These are phyloP conservation scores for Erebia aethiops DNA, from an alignment of 2,888 invertebrate genomes.

Conservation along the genomic window DNA sequence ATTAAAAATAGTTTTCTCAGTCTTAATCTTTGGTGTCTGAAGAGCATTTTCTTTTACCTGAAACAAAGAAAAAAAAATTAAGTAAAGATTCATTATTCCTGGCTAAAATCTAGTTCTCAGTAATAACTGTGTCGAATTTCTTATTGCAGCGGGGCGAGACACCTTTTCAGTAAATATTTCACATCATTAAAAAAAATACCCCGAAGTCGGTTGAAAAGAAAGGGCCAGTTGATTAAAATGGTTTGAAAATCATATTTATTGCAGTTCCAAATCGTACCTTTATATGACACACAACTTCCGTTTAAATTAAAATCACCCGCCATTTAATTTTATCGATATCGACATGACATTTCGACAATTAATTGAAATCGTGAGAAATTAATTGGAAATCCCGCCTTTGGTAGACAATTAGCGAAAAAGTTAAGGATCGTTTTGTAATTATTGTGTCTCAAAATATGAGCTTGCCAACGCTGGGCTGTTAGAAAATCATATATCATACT, in stretches of 20 bases:
- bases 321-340: background rate
- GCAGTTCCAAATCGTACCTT: background rate
- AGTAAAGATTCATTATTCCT: background rate
- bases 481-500: too few species aligned
- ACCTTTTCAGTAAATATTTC: too few species aligned
- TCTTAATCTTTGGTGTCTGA: background rate
- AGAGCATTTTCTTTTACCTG: background rate
- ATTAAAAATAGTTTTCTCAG: background rate
- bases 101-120: background rate
- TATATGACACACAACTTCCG: background rate
- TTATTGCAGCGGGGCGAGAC: too few species aligned
- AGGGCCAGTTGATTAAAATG: background rate
- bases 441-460: too few species aligned
- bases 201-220: background rate
- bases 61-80: constrained; percentile 2
- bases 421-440: too few species aligned
- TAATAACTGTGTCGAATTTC: too few species aligned
- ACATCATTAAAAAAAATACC: too few species aligned
- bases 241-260: background rate
- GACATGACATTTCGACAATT: constrained; percentile 6
- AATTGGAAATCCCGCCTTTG: constrained; percentile 12
- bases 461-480: too few species aligned
- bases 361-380: constrained; percentile 19
- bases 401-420: constrained; percentile 18
- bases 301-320: constrained; percentile 4